Evolutionary conservation across 2,888 invertebrate genomes (phyloP), one percentile per base, ranked within the genome.

Genomic region (Leptura quadrifasciata): DNA sequence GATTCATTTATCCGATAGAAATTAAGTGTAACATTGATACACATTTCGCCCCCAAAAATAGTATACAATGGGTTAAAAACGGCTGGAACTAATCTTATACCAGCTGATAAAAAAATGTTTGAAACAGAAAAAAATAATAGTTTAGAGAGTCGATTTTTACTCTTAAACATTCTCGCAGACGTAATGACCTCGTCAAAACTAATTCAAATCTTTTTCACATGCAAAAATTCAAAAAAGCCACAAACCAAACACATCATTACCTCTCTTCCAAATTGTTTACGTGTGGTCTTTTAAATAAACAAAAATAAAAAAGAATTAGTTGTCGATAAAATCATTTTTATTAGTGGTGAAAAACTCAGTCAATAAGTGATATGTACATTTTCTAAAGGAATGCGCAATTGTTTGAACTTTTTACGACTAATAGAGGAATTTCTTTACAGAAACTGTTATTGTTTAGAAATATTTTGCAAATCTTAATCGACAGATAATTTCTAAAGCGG

Each of bases 261-360:
- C 80, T 80, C 69, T 77, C 78, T 15, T 80, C 79, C 72, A 75
- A 70, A 58, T 76, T 76, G 64, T 64, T 72, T 64, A 75, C 76
- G 31, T 70, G 74, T 15, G 71, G 75, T 75, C 78, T 79, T 79
- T 65, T 71, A 77, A 79, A 75, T 52, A 71, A 73, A 71, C 76
- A 74, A 74, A 61, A 75, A 31, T 54, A 72, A 60, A n/a, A n/a
- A 72, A 39, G 2, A 27, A 54, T 64, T 70, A 61, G 27, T 58
- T 61, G 20, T 54, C 17, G 47, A 5, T 15, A 0, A 3, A n/a
- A 15, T 39, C 12, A 47, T 15, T 47, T 47, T 47, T n/a, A 47
- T 47, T 47, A 5, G 3, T 20, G 47, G 65, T 67, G 65, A 68
- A 68, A 68, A 54, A 63, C 35, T 39, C 35, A 39, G 63, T 63